Evolutionary conservation across 2,113 vertebrate species (phyloP), one percentile per base, ranked within the genome.

Genomic region (Python bivittatus): DNA sequence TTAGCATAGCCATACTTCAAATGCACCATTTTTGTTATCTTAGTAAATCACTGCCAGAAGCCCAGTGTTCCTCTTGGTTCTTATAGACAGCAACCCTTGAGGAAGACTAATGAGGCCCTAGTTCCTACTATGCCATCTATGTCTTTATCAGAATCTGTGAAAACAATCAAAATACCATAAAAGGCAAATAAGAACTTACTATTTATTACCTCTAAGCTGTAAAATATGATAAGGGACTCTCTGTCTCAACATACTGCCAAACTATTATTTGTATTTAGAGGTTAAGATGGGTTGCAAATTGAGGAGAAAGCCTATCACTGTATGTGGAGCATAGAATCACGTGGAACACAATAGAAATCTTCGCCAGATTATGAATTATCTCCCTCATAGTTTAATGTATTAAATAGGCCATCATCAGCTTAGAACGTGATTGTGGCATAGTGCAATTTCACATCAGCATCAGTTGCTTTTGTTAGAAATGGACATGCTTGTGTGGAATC

Each of bases 321-420:
- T 13, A 72, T 88, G 33, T 13, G 22, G 1, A 23, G n/a, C 17
- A 56, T 9, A 56, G n/a, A 6, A 64, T 42, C 38, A 57, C 0
- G 0, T 93, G 22, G 15, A 61, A 54, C 38, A 22, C 6, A 52
- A 23, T 89, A 44, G 58, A 29, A 64, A 25, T 29, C 5, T 52
- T 4, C 25, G 13, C 3, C 48, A 64, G 15, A 89, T 64, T 8
- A 64, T 89, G 6, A 48, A 42, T 61, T 42, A 48, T 17, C 33
- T 38, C 57, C 42, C 42, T 1, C 23, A 61, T 1, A 17, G 25
- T 42, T 88, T 60, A 44, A 60, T 60, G 33, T 60, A 44, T 44
- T 88, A 38, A 88, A 57, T n/a, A n/a, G n/a, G 10, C 33, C 86
- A 25, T 58, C n/a, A 33, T 38, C 53, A 33, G 29, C 33, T 10